These are phyloP conservation scores for Cheilosia grossa DNA, from an alignment of 2,888 invertebrate species.

Conservation along the genomic window DNA sequence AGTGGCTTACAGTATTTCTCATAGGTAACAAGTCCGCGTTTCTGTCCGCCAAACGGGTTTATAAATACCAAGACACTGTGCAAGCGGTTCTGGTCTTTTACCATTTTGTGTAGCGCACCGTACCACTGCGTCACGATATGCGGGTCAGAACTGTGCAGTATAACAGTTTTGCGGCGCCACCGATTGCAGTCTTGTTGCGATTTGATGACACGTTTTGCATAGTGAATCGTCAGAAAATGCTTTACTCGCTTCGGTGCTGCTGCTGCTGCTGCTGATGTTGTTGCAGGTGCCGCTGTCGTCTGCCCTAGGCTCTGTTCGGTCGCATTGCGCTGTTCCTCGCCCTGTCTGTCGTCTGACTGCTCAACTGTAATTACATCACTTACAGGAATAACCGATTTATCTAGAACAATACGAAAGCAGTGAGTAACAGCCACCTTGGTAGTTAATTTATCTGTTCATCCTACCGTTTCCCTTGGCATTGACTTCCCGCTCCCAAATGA, in stretches of 20 bases:
- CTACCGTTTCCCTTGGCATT: slow-evolving; percentile 48
- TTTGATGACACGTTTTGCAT: slow-evolving; percentile 83
- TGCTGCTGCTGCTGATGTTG: slow-evolving; percentile 52
- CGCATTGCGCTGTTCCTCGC: neutral
- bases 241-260: slow-evolving; percentile 78
- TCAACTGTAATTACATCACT: slow-evolving; percentile 85
- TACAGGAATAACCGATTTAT: slow-evolving; percentile 84
- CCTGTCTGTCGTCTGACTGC: slow-evolving; percentile 21
- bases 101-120: slow-evolving; percentile 84
- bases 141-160: slow-evolving; percentile 86
- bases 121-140: slow-evolving; percentile 87
- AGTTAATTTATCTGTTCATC: slow-evolving; percentile 81
- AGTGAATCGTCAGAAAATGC: slow-evolving; percentile 86
- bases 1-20: slow-evolving; percentile 88
- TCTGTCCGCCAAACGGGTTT: slow-evolving; percentile 93
- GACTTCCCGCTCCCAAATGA: slow-evolving; percentile 86
- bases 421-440: neutral
- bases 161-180: slow-evolving; percentile 85
- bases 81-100: slow-evolving; percentile 84
- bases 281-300: slow-evolving; percentile 74
- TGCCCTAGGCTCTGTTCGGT: slow-evolving; percentile 20
- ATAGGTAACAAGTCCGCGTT: slow-evolving; percentile 89
- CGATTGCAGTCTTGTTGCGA: slow-evolving; percentile 84
- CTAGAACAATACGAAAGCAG: slow-evolving; percentile 80
- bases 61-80: slow-evolving; percentile 90